phyloP scores from a whole-genome alignment of 2,113 vertebrate species.

The Chaenocephalus aceratus region DNA sequence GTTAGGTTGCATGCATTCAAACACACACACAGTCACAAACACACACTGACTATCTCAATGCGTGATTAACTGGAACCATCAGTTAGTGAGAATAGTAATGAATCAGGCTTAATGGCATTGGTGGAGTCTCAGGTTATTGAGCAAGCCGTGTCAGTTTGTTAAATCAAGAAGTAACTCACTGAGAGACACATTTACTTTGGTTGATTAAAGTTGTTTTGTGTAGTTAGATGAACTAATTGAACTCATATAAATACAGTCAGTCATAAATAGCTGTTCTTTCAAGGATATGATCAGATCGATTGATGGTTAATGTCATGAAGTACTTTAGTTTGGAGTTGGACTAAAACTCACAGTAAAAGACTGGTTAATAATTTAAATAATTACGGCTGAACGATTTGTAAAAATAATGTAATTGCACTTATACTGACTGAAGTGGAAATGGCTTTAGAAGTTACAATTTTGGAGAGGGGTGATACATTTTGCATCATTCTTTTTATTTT shows the following conservation, averaged over 20 bases:
- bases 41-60: background rate
- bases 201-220: background rate
- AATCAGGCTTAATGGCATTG: slow-evolving; percentile 47
- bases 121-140: slow-evolving; percentile 44
- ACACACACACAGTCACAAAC: background rate
- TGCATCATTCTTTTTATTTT: too few species aligned
- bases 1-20: too few species aligned
- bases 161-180: slow-evolving; percentile 11
- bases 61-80: slow-evolving; percentile 45
- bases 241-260: background rate
- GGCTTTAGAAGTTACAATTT: too few species aligned
- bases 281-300: background rate
- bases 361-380: too few species aligned
- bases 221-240: background rate
- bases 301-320: background rate
- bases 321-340: too few species aligned
- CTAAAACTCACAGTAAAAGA: too few species aligned
- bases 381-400: too few species aligned
- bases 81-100: slow-evolving; percentile 39
- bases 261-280: background rate
- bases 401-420: too few species aligned
- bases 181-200: background rate
- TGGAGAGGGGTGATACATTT: too few species aligned
- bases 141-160: slow-evolving; percentile 32
- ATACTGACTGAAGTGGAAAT: too few species aligned